phyloP scores from a whole-genome alignment of 2,113 vertebrate species.

The Cebus imitator region DNA sequence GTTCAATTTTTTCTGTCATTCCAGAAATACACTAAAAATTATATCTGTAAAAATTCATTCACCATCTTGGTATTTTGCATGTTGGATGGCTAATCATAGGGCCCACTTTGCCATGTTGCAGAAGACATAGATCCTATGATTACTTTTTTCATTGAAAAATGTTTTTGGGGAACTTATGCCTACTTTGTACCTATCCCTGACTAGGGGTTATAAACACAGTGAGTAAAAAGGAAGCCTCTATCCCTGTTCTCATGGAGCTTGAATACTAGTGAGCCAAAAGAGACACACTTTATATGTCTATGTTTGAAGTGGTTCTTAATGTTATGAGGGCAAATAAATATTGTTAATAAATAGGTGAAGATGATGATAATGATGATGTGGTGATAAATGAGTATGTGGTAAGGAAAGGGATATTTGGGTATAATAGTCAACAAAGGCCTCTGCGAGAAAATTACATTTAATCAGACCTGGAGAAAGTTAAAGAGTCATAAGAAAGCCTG shows the following conservation, averaged over 20 bases:
- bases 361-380: not conserved
- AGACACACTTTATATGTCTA: not conserved
- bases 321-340: not conserved
- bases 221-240: not conserved
- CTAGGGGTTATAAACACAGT: not conserved
- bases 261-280: not conserved
- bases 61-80: not conserved
- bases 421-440: not conserved
- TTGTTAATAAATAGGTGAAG: not conserved
- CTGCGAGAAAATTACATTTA: not conserved
- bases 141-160: not conserved
- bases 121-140: not conserved
- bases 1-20: not conserved
- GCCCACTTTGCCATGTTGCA: not conserved
- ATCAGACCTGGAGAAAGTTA: not conserved
- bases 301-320: not conserved
- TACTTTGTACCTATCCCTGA: not conserved
- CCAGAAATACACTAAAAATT: not conserved
- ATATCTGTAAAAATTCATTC: not conserved
- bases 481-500: not conserved
- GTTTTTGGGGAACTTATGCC: not conserved
- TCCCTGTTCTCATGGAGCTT: not conserved
- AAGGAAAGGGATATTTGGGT: accelerated
- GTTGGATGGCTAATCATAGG: not conserved
- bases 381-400: not conserved